Evolutionary conservation across 2,888 invertebrate genomes (phyloP).

Genomic region (Rhabditoides inermis): DNA sequence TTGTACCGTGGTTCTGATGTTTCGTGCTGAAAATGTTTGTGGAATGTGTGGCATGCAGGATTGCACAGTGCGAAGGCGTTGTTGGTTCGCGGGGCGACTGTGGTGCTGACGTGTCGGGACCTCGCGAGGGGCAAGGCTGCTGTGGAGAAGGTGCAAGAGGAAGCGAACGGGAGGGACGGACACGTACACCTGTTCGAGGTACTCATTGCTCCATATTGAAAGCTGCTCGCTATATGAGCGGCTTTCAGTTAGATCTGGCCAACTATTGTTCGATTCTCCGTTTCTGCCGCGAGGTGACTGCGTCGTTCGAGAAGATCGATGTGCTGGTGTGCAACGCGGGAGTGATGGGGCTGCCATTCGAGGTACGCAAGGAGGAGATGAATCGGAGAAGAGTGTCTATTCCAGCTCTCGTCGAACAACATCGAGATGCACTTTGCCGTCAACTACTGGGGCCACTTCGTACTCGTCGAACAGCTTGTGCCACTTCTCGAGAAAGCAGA

Average conservation of each 20-base stretch:
- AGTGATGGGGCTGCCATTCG: constrained; percentile 59
- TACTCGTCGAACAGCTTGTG: constrained; percentile 59
- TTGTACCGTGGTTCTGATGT: neutral
- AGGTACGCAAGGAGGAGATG: constrained; percentile 15
- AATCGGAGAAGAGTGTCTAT: constrained; percentile 39
- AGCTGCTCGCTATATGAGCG: too few relatives aligned
- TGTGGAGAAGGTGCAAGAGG: neutral
- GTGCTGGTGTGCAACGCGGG: constrained; percentile 76
- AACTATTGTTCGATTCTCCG: constrained; percentile 21
- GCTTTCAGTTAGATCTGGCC: constrained; percentile 29
- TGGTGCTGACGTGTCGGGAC: constrained; percentile 6
- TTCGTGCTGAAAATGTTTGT: neutral
- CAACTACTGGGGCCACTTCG: constrained; percentile 76
- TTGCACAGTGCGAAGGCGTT: constrained; percentile 16
- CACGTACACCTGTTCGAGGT: constrained; percentile 7
- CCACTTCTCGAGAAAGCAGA: constrained; percentile 63
- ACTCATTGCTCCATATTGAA: too few relatives aligned
- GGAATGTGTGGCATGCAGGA: too few relatives aligned
- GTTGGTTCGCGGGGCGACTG: constrained; percentile 5
- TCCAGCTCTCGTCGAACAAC: constrained; percentile 63
- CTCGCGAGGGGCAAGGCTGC: neutral
- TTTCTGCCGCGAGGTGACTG: constrained; percentile 18
- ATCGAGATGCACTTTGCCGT: constrained; percentile 74
- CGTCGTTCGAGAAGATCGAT: constrained; percentile 58
- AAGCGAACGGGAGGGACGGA: neutral